Percentiles rank a stretch among this genome's conserved stretches.
phyloP scores from a whole-genome alignment of 2,888 invertebrate species.

The Junonia oenone region DNA sequence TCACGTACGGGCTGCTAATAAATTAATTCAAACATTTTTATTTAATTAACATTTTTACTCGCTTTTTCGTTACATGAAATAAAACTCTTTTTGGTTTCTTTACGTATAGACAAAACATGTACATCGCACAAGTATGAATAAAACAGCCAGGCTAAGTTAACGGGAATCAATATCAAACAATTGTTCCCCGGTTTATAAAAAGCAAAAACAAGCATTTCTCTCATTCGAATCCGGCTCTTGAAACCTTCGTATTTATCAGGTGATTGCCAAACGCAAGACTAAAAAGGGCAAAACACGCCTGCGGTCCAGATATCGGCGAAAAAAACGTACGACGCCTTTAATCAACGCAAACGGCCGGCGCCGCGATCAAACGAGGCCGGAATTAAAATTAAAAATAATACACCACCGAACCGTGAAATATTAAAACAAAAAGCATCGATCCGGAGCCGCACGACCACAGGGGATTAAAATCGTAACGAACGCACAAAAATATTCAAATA shows the following conservation, averaged over 20 bases:
- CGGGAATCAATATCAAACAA: background rate
- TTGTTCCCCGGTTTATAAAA: background rate
- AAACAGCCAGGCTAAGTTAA: background rate
- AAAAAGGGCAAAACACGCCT: constrained; percentile 39
- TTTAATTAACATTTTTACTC: constrained; percentile 21
- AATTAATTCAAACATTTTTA: constrained; percentile 25
- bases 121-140: too few species aligned
- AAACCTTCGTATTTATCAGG: constrained; percentile 10
- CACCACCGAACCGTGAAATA: constrained; percentile 44
- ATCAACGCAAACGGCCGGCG: constrained; percentile 56
- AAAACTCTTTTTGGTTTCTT: background rate
- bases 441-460: constrained; percentile 59
- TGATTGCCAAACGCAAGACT: constrained; percentile 30
- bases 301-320: constrained; percentile 37
- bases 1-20: constrained; percentile 20
- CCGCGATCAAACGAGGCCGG: constrained; percentile 57
- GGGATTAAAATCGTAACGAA: constrained; percentile 78
- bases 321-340: constrained; percentile 57
- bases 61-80: constrained; percentile 6
- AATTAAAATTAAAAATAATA: constrained; percentile 49
- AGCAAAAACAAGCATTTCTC: background rate
- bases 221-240: background rate
- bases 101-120: background rate
- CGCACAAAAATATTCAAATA: constrained; percentile 78
- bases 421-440: constrained; percentile 69